Percentiles rank a stretch among this genome's conserved stretches.
Evolutionary conservation across 2,113 vertebrate species (phyloP).

Genomic region (Melospiza georgiana): DNA sequence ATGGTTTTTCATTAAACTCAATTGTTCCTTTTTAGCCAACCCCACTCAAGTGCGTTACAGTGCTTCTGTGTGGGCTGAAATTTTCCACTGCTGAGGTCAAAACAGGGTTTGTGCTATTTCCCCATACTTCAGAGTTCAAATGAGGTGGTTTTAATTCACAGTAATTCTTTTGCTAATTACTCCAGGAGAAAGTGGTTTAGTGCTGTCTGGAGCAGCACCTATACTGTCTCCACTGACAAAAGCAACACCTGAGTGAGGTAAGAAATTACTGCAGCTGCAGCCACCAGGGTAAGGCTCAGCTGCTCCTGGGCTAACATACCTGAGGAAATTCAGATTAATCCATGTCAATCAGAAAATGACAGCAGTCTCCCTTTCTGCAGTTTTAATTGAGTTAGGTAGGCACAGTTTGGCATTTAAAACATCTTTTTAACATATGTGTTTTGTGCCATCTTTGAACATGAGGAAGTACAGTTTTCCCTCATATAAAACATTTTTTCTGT

Average conservation of each 20-base stretch:
- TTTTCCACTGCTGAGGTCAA: background rate
- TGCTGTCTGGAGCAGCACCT: background rate
- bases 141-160: background rate
- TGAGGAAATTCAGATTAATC: background rate
- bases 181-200: background rate
- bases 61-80: background rate
- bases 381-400: background rate
- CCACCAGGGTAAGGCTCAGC: background rate
- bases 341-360: background rate
- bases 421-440: background rate
- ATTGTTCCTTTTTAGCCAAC: background rate
- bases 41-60: background rate
- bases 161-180: background rate
- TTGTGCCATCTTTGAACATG: background rate
- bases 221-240: background rate
- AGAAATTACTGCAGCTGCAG: background rate
- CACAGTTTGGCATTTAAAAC: background rate
- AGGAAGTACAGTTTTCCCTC: constrained; percentile 7
- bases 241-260: background rate
- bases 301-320: background rate
- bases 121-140: background rate
- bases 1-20: background rate
- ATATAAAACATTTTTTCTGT: background rate
- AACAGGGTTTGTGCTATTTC: background rate
- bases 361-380: background rate